Evolutionary conservation across 1,140 invertebrate species (phyloP).

Genomic region (Dendroctonus ponderosae): DNA sequence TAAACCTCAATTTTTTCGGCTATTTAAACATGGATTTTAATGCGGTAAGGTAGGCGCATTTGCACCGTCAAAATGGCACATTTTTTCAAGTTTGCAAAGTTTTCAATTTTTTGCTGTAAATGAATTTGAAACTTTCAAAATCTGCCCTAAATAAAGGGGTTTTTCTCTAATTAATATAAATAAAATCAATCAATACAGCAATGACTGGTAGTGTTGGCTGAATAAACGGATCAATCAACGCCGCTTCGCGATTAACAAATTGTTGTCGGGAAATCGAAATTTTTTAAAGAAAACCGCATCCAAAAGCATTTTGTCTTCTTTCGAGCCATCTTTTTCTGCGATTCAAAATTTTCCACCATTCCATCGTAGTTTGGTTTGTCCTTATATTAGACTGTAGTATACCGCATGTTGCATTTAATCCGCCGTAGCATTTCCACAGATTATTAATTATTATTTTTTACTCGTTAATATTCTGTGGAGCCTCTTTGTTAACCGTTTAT

Average conservation of each 20-base stretch:
- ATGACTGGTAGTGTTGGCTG: constrained; percentile 12
- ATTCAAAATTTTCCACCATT: constrained; percentile 24
- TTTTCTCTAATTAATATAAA: too few relatives aligned
- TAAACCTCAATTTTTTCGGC: too few relatives aligned
- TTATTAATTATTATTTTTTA: neutral
- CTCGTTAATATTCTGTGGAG: constrained; percentile 1
- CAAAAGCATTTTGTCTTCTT: neutral
- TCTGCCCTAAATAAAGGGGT: too few relatives aligned
- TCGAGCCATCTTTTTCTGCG: neutral
- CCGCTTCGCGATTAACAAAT: constrained; percentile 16
- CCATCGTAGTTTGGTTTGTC: constrained; percentile 31
- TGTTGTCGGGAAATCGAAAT: too few relatives aligned
- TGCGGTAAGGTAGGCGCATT: too few relatives aligned
- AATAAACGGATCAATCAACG: neutral
- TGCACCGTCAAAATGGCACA: too few relatives aligned
- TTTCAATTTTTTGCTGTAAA: too few relatives aligned
- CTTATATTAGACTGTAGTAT: constrained; percentile 26
- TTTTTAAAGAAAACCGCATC: too few relatives aligned
- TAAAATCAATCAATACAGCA: neutral
- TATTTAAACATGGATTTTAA: too few relatives aligned
- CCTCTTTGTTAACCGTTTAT: constrained; percentile 20
- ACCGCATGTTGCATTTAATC: constrained; percentile 32
- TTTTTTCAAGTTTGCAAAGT: too few relatives aligned
- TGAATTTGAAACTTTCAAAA: too few relatives aligned
- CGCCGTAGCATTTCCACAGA: too few relatives aligned